Conservation (phyloP, 2,113 vertebrate species). For the Azemiops feae region DNA sequence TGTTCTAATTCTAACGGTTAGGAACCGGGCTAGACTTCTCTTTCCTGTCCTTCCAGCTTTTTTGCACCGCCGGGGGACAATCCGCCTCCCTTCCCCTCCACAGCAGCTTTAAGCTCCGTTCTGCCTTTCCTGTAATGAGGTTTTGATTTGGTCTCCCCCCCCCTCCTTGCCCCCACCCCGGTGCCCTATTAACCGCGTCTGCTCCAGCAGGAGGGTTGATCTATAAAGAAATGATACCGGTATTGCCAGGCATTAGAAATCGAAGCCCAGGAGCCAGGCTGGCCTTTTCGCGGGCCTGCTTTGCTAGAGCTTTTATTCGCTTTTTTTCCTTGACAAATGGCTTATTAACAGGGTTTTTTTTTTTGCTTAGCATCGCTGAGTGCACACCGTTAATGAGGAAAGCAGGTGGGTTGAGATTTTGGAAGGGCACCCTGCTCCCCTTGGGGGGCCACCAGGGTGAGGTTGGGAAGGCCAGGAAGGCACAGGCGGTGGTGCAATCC, state of each 20-base stretch:
- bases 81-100: not conserved
- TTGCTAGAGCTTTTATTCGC: conserved; percentile 30
- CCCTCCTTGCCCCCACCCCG: rapidly evolving
- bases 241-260: conserved; percentile 14
- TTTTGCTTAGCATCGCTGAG: conserved; percentile 28
- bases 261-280: not conserved
- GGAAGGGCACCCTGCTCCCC: not conserved
- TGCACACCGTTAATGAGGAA: conserved; percentile 32
- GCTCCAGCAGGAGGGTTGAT: not conserved
- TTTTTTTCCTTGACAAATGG: conserved; percentile 24
- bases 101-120: not conserved
- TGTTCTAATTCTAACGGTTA: too few relatives aligned
- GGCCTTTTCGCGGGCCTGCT: conserved; percentile 8
- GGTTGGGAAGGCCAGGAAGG: conserved; percentile 41
- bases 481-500: conserved; percentile 2
- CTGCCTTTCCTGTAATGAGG: conserved; percentile 2
- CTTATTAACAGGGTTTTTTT: conserved; percentile 9
- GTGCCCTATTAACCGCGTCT: not conserved
- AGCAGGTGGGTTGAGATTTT: conserved; percentile 49
- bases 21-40: not conserved
- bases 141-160: not conserved
- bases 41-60: not conserved
- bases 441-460: conserved; percentile 1
- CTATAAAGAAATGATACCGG: conserved; percentile 10
- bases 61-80: not conserved